Conservation (phyloP, 1,140 invertebrate genomes). For the Drosophila jambulina region DNA sequence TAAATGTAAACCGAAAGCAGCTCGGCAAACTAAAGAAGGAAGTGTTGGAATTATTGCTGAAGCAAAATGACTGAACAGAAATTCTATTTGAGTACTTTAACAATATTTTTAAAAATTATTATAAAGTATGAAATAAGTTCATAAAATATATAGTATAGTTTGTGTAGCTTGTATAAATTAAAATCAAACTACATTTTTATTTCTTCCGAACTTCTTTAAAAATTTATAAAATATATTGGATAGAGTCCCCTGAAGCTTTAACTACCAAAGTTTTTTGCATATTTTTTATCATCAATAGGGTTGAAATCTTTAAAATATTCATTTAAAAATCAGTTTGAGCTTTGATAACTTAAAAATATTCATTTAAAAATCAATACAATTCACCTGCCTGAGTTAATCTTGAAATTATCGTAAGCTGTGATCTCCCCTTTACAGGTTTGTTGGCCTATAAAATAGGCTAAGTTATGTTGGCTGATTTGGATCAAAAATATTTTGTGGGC, state of each 20-base stretch:
- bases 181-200: too few species aligned
- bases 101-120: too few species aligned
- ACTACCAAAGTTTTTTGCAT: background rate
- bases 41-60: too few species aligned
- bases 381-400: background rate
- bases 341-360: background rate
- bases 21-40: background rate
- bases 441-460: background rate
- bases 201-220: background rate
- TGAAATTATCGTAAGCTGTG: background rate
- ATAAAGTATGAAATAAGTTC: too few species aligned
- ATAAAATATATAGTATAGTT: too few species aligned
- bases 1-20: too few species aligned
- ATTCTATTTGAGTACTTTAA: too few species aligned
- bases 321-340: background rate
- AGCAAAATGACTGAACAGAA: too few species aligned
- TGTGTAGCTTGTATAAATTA: too few species aligned
- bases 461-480: constrained; percentile 5
- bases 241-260: too few species aligned
- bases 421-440: background rate
- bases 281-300: background rate
- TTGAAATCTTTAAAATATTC: too few species aligned
- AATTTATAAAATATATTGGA: background rate
- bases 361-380: background rate
- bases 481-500: background rate